Conservation (phyloP, 2,113 vertebrate species). For the Lycaon pictus region DNA sequence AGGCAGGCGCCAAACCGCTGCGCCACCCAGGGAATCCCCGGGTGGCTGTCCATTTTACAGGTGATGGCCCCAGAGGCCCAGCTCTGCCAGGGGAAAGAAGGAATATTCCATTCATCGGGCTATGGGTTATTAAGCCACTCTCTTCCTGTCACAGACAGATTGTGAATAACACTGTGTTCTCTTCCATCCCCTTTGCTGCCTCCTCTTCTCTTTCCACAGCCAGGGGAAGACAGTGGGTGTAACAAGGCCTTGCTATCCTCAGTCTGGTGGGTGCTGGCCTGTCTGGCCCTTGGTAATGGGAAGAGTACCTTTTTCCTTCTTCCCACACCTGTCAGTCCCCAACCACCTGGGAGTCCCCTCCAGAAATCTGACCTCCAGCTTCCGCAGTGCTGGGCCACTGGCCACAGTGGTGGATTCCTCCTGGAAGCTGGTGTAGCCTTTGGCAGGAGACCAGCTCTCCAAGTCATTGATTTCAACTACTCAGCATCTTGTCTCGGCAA, state of each 20-base stretch:
- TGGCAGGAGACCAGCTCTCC: slow-evolving; percentile 47
- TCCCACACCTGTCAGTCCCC: not conserved
- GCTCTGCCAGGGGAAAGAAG: slow-evolving; percentile 28
- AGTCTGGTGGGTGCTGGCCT: not conserved
- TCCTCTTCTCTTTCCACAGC: not conserved
- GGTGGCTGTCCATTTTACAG: not conserved
- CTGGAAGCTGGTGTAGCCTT: not conserved
- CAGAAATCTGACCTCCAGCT: slow-evolving; percentile 35
- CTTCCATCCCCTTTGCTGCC: not conserved
- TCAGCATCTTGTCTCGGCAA: slow-evolving; percentile 70
- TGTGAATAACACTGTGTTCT: slow-evolving; percentile 48
- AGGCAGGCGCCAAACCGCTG: too few relatives aligned
- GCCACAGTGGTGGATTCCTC: slow-evolving; percentile 48
- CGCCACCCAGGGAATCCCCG: too few relatives aligned
- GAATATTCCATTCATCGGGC: slow-evolving; percentile 60
- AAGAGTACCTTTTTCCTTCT: not conserved
- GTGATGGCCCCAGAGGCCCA: not conserved
- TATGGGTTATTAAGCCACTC: slow-evolving; percentile 63
- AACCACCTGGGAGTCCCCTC: not conserved
- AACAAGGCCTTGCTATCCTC: not conserved
- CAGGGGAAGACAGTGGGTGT: not conserved
- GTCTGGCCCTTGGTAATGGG: not conserved
- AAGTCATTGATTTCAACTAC: slow-evolving; percentile 53
- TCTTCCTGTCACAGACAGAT: slow-evolving; percentile 62
- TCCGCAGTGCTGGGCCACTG: not conserved